Base-by-base conservation (phyloP, 2,797 vertebrate species). In the Brachymystax lenok region DNA sequence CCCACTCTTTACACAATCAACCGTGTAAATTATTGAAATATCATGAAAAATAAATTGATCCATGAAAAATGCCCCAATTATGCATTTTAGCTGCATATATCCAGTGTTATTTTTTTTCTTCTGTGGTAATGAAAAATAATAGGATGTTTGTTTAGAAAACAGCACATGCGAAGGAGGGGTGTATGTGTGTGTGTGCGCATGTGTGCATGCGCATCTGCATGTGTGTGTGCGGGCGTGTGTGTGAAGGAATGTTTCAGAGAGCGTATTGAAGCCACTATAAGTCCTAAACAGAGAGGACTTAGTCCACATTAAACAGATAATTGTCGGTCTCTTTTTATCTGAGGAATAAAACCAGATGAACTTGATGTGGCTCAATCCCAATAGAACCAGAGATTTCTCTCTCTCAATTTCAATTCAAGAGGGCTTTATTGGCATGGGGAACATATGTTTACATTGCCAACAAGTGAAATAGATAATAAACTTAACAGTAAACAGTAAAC, bases 11-110 rank as follows among this genome's bases (percentile, higher is more conserved):
- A 90, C 88, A 92, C 92, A 93, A 92, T 91, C 91, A 90, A 82
- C 87, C 84, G 87, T 89, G 87, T 92, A 90, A 92, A 93, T 93
- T 86, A 93, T 90, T 91, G 88, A 93, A 86, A 91, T 89, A 90
- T 90, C 85, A 92, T 92, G 87, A 92, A 89, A 91, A 91, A 89
- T 92, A 87, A 93, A 92, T 89, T 90, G 83, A 85, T 90, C 75
- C 86, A 91, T 89, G 84, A 91, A 88, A 83, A 78, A 80, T 79
- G 81, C 78, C 80, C 80, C 88, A 89, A 87, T 88, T 93, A 89
- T 85, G 83, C 84, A 84, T 87, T 89, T 92, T 86, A 91, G 83
- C 84, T 33, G 86, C 79, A 80, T 87, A 86, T 82, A 87, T 28
- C 82, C 78, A 66, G 67, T 78, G 79, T 70, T 78, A 33, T 82